Evolutionary conservation across 2,888 invertebrate species (phyloP).

Genomic region (Heteropelma amictum): DNA sequence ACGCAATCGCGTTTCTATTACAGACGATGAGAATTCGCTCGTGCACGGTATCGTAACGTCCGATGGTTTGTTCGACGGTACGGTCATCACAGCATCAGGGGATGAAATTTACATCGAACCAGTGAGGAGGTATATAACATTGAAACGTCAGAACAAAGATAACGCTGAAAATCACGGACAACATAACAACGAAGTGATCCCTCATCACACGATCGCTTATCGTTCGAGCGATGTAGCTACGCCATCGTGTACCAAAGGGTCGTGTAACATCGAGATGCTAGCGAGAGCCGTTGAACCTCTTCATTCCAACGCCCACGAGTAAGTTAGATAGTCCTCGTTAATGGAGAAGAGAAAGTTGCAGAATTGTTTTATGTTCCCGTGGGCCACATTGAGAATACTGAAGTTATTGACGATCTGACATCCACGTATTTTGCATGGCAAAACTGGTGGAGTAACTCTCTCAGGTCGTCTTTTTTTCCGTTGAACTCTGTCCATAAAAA

Average conservation of each 20-base stretch:
- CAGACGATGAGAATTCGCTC: conserved; percentile 88
- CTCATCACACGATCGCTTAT: conserved; percentile 89
- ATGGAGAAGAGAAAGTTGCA: neutral
- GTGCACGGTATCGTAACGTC: conserved; percentile 91
- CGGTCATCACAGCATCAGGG: conserved; percentile 83
- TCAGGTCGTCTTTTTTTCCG: too few relatives aligned
- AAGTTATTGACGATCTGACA: too few relatives aligned
- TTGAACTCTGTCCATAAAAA: too few relatives aligned
- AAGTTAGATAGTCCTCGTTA: conserved; percentile 22
- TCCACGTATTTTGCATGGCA: too few relatives aligned
- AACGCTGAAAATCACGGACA: conserved; percentile 66
- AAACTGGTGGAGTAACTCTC: too few relatives aligned
- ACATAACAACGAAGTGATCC: conserved; percentile 43
- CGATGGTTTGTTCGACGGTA: conserved; percentile 93
- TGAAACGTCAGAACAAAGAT: conserved; percentile 66
- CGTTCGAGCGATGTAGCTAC: conserved; percentile 85
- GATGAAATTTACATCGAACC: conserved; percentile 92
- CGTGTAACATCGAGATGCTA: conserved; percentile 75
- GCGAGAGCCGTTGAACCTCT: conserved; percentile 61
- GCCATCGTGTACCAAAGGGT: conserved; percentile 50
- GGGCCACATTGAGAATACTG: too few relatives aligned
- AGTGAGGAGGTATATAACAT: conserved; percentile 81
- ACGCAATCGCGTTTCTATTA: conserved; percentile 69
- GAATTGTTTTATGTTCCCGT: too few relatives aligned
- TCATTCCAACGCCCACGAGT: conserved; percentile 39